Conservation (phyloP, 1,140 invertebrate genomes). For the Choristoneura fumiferana region DNA sequence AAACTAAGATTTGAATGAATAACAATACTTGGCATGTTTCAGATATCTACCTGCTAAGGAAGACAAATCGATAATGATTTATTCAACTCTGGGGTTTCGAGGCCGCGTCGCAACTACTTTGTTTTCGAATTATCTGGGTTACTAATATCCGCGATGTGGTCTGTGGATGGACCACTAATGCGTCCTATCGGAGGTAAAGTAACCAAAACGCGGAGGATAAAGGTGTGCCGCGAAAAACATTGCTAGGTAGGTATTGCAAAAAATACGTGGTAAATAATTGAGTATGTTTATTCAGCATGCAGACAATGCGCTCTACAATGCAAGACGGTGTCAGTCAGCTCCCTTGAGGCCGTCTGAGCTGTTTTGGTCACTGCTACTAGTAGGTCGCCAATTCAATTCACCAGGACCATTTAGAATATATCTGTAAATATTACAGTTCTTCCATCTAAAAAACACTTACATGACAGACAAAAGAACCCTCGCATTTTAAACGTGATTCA, state of each 20-base stretch:
- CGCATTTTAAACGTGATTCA: slow-evolving; percentile 2
- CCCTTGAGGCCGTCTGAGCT: slow-evolving; percentile 7
- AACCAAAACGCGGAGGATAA: too few species aligned
- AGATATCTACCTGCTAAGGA: slow-evolving; percentile 71
- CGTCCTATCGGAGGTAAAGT: background rate
- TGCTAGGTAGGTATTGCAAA: too few species aligned
- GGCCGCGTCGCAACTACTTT: slow-evolving; percentile 52
- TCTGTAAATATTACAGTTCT: background rate
- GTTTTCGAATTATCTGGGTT: slow-evolving; percentile 61
- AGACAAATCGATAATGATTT: slow-evolving; percentile 68
- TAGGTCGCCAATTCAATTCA: background rate
- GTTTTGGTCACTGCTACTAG: slow-evolving; percentile 14
- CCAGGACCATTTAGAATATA: background rate
- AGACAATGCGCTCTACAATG: background rate
- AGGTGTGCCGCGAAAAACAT: too few species aligned
- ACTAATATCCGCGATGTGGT: slow-evolving; percentile 51
- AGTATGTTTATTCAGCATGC: too few species aligned
- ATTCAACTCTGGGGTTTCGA: slow-evolving; percentile 62
- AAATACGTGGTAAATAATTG: too few species aligned
- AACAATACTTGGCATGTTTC: slow-evolving; percentile 62
- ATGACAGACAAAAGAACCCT: background rate
- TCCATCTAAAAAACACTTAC: background rate
- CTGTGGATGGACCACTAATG: slow-evolving; percentile 43
- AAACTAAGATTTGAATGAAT: slow-evolving; percentile 72
- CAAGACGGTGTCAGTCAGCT: slow-evolving; percentile 13